A percentile compares a stretch with the other conserved stretches of the same genome.
Conservation (phyloP, 92 coral and sea anemone species). For the Palythoa heliodiscus region DNA sequence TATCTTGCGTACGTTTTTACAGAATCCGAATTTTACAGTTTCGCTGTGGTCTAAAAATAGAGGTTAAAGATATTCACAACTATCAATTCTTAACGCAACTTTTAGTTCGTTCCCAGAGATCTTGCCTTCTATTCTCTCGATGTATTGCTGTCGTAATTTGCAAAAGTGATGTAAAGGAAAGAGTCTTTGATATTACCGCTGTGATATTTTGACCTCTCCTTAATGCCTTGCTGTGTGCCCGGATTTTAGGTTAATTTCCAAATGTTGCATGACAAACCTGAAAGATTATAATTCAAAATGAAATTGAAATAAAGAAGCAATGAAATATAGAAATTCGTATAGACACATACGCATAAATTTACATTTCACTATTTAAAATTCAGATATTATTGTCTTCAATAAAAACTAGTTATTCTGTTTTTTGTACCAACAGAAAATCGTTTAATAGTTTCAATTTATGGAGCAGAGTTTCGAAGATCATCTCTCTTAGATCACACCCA, state of each 20-base stretch:
- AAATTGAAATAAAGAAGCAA: neutral
- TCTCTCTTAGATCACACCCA: slow-evolving; percentile 3
- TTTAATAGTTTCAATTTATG: neutral
- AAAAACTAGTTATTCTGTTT: neutral
- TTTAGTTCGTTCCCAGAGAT: neutral
- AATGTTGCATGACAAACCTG: neutral
- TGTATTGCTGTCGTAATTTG: neutral
- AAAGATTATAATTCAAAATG: neutral
- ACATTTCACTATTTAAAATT: slow-evolving; percentile 10
- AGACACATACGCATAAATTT: neutral
- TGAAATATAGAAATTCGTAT: neutral
- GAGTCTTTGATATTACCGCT: neutral
- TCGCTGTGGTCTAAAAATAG: neutral
- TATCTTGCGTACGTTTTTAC: neutral
- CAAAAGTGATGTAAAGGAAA: neutral
- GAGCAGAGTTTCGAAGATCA: neutral
- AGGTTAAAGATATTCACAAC: slow-evolving; percentile 21
- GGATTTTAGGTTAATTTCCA: neutral
- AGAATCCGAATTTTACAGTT: neutral
- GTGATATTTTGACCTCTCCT: neutral
- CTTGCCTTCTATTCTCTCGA: neutral
- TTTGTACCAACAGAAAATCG: neutral
- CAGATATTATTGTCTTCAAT: neutral
- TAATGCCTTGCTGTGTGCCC: neutral
- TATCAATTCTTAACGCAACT: slow-evolving; percentile 31